Evolutionary conservation across 2,888 invertebrate genomes (phyloP), one percentile per base, ranked within the genome.

Genomic region (Athalia cordata): DNA sequence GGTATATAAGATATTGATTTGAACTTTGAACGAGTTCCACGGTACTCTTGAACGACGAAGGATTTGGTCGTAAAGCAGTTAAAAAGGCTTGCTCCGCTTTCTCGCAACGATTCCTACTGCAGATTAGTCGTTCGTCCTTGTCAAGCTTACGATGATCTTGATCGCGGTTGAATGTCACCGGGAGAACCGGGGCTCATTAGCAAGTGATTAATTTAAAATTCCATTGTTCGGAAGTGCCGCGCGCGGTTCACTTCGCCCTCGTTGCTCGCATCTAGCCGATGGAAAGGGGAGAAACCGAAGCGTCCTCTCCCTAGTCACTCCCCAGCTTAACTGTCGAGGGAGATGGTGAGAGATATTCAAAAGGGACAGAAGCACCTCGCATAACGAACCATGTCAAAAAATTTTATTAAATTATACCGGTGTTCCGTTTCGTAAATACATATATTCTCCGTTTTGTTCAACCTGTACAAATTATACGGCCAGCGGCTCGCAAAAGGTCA

Each of bases 151-250:
- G 57, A n/a, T 8, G 77, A 67, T 67, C 66, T 75, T 64, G 49
- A 75, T 75, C 75, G 50, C 50, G 65, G 65, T 55, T 66, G 45
- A 77, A 57, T 66, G 75, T 75, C 75, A 64, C 57, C 70, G 70
- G 7, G 67, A 70, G 82, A 79, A 81, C 80, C 83, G 81, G 80
- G 81, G 85, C 86, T 88, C 88, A 87, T 89, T 88, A 89, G 87
- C 87, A 81, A 83, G 86, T 84, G 86, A 88, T 88, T 88, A 87
- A 88, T 88, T 87, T 87, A 87, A 88, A 87, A 88, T 84, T 85
- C 84, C 84, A 84, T 86, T 84, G 85, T 85, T 75, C 64, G 11
- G 64, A 43, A 64, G 55, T 81, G 49, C 61, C 61, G 78, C 76
- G 80, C 61, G 77, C 75, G 76, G 76, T 9, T 65, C 13, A 47